Conservation (phyloP, 1,140 invertebrate species). For the Panagrolaimus sp. region DNA sequence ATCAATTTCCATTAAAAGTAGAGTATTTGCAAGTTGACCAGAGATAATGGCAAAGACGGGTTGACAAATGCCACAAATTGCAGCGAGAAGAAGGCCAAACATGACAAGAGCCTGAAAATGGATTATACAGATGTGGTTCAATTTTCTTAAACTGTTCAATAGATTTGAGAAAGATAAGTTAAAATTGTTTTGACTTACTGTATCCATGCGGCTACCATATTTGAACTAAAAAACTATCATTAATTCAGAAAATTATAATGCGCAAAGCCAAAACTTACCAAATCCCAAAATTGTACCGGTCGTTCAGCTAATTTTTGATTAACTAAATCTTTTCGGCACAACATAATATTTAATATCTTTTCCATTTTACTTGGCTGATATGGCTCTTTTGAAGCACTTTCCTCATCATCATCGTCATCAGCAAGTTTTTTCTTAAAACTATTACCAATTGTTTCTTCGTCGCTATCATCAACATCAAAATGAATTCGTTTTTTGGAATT, state of each 20-base stretch:
- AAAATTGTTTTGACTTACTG: conserved; percentile 18
- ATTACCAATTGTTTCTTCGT: too few species aligned
- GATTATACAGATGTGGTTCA: too few species aligned
- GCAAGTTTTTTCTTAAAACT: too few species aligned
- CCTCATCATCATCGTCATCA: too few species aligned
- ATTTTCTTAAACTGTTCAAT: too few species aligned
- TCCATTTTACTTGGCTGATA: conserved; percentile 26
- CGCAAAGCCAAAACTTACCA: not conserved
- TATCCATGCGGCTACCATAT: conserved; percentile 24
- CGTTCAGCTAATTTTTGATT: conserved; percentile 41
- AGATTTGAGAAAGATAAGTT: too few species aligned
- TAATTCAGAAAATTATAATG: too few species aligned
- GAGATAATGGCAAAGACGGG: conserved; percentile 23
- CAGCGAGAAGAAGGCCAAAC: conserved; percentile 22
- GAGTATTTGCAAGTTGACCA: conserved; percentile 25
- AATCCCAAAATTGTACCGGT: conserved; percentile 36
- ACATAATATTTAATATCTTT: conserved; percentile 35
- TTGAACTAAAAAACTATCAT: conserved; percentile 15
- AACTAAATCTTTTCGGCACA: conserved; percentile 42
- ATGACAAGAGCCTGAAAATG: not conserved
- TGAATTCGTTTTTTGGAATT: too few species aligned
- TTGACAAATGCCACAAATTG: conserved; percentile 21
- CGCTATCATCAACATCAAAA: too few species aligned
- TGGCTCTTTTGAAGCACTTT: too few species aligned
- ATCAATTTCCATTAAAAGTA: conserved; percentile 18